Evolutionary conservation across 35 echinoderm and acorn worm species (phyloP).

Genomic region (Heliocidaris tuberculata): DNA sequence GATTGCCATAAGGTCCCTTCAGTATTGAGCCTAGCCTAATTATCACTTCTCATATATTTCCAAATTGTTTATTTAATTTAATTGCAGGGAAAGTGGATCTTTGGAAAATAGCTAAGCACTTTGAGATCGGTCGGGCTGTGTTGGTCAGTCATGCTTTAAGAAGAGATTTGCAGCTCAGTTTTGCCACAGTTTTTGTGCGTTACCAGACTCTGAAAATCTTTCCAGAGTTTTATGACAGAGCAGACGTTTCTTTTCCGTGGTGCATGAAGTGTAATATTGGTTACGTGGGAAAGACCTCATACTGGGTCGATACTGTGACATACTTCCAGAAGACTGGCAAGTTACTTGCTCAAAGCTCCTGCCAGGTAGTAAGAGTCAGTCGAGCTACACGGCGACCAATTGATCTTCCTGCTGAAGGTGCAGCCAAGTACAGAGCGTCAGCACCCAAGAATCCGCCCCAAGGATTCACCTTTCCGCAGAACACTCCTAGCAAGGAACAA

Average conservation of each 20-base stretch:
- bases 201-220: not conserved
- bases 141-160: not conserved
- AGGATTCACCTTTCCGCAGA: not conserved
- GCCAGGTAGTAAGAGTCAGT: not conserved
- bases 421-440: not conserved
- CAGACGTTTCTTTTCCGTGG: not conserved
- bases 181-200: not conserved
- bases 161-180: not conserved
- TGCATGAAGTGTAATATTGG: not conserved
- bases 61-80: not conserved
- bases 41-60: not conserved
- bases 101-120: slow-evolving; percentile 10
- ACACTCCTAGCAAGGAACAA: not conserved
- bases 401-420: not conserved
- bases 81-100: not conserved
- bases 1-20: not conserved
- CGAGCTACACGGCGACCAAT: not conserved
- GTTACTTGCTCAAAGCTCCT: not conserved
- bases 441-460: not conserved
- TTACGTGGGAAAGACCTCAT: slow-evolving; percentile 34
- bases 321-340: not conserved
- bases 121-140: not conserved
- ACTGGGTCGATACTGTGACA: not conserved
- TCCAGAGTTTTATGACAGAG: not conserved
- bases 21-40: not conserved